These are phyloP conservation scores for Perca schrenkii DNA, from an alignment of 2,113 vertebrate species.

Conservation along the genomic window DNA sequence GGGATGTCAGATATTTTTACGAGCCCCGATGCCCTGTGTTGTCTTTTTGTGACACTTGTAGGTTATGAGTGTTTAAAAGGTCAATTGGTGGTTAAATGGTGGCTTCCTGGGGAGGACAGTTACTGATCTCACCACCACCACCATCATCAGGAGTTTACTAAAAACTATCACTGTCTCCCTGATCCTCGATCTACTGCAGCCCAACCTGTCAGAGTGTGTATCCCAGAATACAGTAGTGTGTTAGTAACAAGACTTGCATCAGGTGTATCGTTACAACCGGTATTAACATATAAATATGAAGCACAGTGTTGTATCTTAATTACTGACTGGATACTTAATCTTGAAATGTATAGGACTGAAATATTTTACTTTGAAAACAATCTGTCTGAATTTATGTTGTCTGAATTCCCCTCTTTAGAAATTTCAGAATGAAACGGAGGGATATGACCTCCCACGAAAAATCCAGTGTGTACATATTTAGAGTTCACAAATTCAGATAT, in stretches of 20 bases:
- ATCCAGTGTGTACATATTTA: neutral
- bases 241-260: neutral
- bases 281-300: neutral
- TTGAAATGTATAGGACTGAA: neutral
- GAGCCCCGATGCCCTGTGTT: neutral
- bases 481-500: neutral
- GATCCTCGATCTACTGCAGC: neutral
- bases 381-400: neutral
- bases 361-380: neutral
- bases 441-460: too few relatives aligned
- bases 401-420: neutral
- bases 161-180: neutral
- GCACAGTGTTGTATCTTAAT: too few relatives aligned
- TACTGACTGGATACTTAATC: neutral
- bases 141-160: conserved; percentile 3
- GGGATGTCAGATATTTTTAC: conserved; percentile 42
- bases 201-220: neutral
- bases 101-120: neutral
- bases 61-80: conserved; percentile 44
- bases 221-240: neutral
- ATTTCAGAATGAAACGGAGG: too few relatives aligned
- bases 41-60: conserved; percentile 36
- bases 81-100: conserved; percentile 37
- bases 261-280: neutral
- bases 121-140: conserved; percentile 1